Evolutionary conservation across 2,113 vertebrate species (phyloP).

Genomic region (Gnathonemus longibarbis): DNA sequence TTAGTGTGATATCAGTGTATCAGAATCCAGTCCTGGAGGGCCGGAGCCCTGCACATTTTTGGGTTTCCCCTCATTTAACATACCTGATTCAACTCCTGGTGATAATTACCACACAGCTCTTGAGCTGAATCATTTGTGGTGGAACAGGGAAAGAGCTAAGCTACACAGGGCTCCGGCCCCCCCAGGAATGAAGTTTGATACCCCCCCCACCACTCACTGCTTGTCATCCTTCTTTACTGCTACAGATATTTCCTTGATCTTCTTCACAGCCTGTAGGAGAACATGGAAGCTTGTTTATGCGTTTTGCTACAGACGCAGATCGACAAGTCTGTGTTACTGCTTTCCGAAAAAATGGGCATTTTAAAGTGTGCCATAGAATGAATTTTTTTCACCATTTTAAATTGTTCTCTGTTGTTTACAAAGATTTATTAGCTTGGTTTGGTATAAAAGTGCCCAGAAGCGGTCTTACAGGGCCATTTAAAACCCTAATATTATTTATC

Average conservation of each 20-base stretch:
- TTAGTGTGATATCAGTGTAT: no score
- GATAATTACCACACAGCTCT: no score
- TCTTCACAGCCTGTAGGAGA: slow-evolving; percentile 73
- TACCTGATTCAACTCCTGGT: no score
- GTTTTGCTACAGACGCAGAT: neutral
- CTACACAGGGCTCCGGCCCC: no score
- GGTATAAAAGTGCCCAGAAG: neutral
- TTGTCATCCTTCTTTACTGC: slow-evolving; percentile 84
- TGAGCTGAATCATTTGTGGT: no score
- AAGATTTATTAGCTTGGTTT: neutral
- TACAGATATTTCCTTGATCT: slow-evolving; percentile 84
- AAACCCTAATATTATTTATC: neutral
- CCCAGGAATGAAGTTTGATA: no score
- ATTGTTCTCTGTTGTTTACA: neutral
- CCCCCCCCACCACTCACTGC: slow-evolving; percentile 62
- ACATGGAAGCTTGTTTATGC: neutral
- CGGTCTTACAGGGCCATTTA: neutral
- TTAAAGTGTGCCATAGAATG: neutral
- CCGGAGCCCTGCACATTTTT: no score
- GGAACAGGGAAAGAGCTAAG: no score
- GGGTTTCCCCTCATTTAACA: no score
- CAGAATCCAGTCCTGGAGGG: no score
- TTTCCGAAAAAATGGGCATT: neutral
- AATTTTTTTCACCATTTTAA: neutral
- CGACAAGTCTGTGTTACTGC: neutral